Evolutionary conservation across 2,797 vertebrate species (phyloP), one percentile per base, ranked within the genome.

Genomic region (Dicrostonyx torquatus): DNA sequence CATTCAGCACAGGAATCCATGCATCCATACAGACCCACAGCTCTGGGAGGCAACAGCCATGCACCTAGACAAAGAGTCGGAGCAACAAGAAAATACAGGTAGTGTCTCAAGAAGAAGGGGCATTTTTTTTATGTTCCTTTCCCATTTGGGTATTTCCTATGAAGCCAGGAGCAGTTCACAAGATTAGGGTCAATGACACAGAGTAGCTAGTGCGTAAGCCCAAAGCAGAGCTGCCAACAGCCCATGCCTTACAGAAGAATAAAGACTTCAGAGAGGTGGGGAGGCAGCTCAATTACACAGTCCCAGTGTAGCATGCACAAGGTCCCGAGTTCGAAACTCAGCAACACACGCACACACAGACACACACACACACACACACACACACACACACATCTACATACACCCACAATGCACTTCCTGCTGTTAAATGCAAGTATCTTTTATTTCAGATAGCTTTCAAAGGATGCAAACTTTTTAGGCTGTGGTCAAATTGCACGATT

Each of bases 401-500:
- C 26, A 64, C 29, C 60, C 29, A 90, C 15, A 34, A 55, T 55
- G 60, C 0, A 18, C 26, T 45, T 29, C 73, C 86, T 95, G 55
- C 4, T 80, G 90, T 89, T 40, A 18, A 90, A 80, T 73, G 2
- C 43, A 96, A 86, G 1, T 60, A 3, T 43, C 22, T 37, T 94
- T 93, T 29, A 66, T 94, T 94, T 95, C 31, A 92, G n/a, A 68
- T 78, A 20, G 62, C 93, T 93, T 89, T 29, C 64, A 93, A 77
- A 29, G 8, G 22, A 92, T 94, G 34, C 24, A 76, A 50, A 83
- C 60, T 45, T 68, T 64, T 89, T 76, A 72, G 55, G 34, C 17
- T 85, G 2, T 90, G 55, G 89, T 85, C 91, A 14, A 94, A 83
- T 43, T 60, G 6, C 79, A 83, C 9, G 20, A 53, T 93, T 87